Evolutionary conservation across 2,888 invertebrate species (phyloP), one percentile per base, ranked within the genome.

Genomic region (Vesta saturnalis): DNA sequence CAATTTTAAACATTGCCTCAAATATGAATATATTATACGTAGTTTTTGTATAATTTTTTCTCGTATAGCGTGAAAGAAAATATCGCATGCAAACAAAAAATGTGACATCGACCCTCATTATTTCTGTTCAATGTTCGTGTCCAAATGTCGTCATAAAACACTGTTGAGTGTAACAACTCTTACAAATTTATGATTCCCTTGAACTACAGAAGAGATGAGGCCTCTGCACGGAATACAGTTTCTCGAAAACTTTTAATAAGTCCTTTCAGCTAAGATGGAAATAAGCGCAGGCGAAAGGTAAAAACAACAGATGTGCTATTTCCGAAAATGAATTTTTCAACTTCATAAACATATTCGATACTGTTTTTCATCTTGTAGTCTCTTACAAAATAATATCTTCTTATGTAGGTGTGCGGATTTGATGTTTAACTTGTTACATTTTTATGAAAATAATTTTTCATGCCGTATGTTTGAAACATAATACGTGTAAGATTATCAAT

Each of bases 61-160:
- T 39, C n/a, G 12, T 39, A 49, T 61, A 15, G 60, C 60, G 66
- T 56, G 60, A 60, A 65, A 46, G 60, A 49, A 66, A 66, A 39
- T 39, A n/a, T 39, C 39, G 39, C 61, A 62, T 61, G 58, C 61
- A 67, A 61, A 62, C 54, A 67, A 63, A 65, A 67, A 63, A 63
- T 62, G 54, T 52, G 49, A 55, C 56, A 57, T 64, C 56, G 49
- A 62, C 58, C 68, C 65, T 72, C 69, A 70, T 73, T 73, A 73
- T 70, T 73, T 70, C 30, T 70, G 66, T 69, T 69, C 68, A 69
- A 58, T 64, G 71, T 71, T 73, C 72, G 68, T 72, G 72, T 71
- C 71, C 71, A 63, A 71, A 63, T 66, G 71, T 72, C 66, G 68
- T 71, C 69, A 66, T 69, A 66, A 69, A 69, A 66, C 62, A 66